These are phyloP conservation scores for Stegodyphus dumicola DNA, from an alignment of 1,140 invertebrate species.

Conservation along the genomic window DNA sequence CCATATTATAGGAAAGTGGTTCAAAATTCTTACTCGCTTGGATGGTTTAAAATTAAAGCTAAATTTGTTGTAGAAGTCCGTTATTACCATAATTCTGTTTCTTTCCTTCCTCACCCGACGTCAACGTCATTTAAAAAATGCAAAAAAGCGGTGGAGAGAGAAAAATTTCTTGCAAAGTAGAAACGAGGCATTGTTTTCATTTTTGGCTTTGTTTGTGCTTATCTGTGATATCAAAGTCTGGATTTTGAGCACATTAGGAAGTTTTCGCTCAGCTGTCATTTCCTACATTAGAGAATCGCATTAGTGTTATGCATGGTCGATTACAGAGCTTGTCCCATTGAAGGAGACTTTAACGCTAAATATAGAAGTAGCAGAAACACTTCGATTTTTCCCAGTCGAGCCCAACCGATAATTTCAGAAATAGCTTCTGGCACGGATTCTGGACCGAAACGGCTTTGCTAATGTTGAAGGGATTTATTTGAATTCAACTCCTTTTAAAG, in stretches of 20 bases:
- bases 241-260: conserved; percentile 33
- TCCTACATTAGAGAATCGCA: conserved; percentile 15
- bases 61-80: conserved; percentile 22
- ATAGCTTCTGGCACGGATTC: neutral
- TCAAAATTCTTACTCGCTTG: neutral
- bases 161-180: conserved; percentile 18
- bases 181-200: conserved; percentile 16
- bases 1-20: too few species aligned
- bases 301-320: conserved; percentile 43
- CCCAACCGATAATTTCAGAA: conserved; percentile 17
- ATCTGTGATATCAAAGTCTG: neutral
- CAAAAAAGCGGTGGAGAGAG: neutral
- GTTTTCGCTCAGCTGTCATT: conserved; percentile 27
- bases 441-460: neutral
- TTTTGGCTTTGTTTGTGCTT: neutral
- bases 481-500: neutral
- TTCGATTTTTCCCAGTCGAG: conserved; percentile 13
- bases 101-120: neutral
- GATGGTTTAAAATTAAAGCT: conserved; percentile 26
- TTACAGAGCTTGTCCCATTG: neutral
- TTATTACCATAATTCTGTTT: neutral
- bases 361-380: conserved; percentile 10
- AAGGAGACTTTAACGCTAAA: conserved; percentile 4
- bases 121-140: too few species aligned
- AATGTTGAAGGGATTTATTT: conserved; percentile 3